Conservation (phyloP, 92 coral and sea anemone species). For the Epizoanthus rinbou region DNA sequence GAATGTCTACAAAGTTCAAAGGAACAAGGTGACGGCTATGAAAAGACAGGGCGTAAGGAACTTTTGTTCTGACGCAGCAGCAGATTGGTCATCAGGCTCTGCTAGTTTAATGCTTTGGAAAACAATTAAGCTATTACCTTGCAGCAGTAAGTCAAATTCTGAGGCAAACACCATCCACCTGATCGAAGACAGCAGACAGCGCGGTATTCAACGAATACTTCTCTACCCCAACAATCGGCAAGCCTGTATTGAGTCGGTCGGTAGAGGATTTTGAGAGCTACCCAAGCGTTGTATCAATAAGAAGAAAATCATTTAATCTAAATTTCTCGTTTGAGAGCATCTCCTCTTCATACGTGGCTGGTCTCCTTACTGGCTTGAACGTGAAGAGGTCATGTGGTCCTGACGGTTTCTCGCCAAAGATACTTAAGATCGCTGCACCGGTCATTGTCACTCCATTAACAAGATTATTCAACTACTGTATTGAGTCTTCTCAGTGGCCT, state of each 20-base stretch:
- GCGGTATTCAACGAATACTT: slow-evolving; percentile 19
- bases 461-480: slow-evolving; percentile 41
- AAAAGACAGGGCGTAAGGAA: slow-evolving; percentile 7
- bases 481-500: slow-evolving; percentile 35
- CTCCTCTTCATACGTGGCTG: neutral
- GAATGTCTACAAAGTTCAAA: slow-evolving; percentile 10
- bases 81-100: neutral
- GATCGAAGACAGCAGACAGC: slow-evolving; percentile 25
- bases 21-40: slow-evolving; percentile 21
- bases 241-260: slow-evolving; percentile 1
- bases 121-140: slow-evolving; percentile 29
- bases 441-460: slow-evolving; percentile 41
- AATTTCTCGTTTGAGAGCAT: slow-evolving; percentile 42
- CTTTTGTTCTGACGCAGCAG: slow-evolving; percentile 14
- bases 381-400: slow-evolving; percentile 45
- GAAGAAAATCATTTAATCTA: slow-evolving; percentile 16
- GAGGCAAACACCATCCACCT: neutral
- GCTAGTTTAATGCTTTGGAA: slow-evolving; percentile 37
- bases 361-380: slow-evolving; percentile 21
- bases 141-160: slow-evolving; percentile 1
- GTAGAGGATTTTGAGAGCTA: slow-evolving; percentile 38
- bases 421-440: slow-evolving; percentile 40
- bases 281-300: slow-evolving; percentile 39
- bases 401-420: slow-evolving; percentile 38
- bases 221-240: slow-evolving; percentile 28